phyloP scores from a whole-genome alignment of 2,797 vertebrate species.

The Peromyscus attwateri region DNA sequence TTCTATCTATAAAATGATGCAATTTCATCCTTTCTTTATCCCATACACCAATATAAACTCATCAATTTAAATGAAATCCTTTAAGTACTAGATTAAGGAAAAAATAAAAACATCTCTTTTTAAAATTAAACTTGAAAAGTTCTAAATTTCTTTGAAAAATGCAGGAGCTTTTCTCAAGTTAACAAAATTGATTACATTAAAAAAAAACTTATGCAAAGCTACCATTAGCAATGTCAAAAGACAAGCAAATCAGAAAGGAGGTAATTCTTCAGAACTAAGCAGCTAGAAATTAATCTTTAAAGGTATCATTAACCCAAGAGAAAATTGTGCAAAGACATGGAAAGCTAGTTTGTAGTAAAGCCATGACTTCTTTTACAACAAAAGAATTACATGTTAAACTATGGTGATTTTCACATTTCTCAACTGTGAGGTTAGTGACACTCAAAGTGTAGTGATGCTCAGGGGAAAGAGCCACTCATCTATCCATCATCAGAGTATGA shows the following conservation, averaged over 20 bases:
- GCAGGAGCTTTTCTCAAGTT: constrained; percentile 21
- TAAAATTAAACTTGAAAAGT: constrained; percentile 28
- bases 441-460: constrained; percentile 41
- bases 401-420: background rate
- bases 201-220: background rate
- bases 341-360: background rate
- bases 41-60: background rate
- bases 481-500: background rate
- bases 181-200: background rate
- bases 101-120: background rate
- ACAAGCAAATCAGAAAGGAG: background rate
- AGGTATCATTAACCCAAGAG: background rate
- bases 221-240: constrained; percentile 15
- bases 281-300: background rate
- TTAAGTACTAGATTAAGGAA: constrained; percentile 2
- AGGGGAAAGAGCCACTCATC: background rate
- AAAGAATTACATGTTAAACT: constrained; percentile 14
- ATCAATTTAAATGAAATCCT: constrained; percentile 36
- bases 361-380: background rate
- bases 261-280: constrained; percentile 28
- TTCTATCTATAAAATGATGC: background rate
- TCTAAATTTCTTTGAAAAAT: constrained; percentile 40
- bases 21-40: background rate
- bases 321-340: background rate
- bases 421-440: background rate